Conservation (phyloP, 92 coral and sea anemone genomes). For the Epizoanthus fatuus region DNA sequence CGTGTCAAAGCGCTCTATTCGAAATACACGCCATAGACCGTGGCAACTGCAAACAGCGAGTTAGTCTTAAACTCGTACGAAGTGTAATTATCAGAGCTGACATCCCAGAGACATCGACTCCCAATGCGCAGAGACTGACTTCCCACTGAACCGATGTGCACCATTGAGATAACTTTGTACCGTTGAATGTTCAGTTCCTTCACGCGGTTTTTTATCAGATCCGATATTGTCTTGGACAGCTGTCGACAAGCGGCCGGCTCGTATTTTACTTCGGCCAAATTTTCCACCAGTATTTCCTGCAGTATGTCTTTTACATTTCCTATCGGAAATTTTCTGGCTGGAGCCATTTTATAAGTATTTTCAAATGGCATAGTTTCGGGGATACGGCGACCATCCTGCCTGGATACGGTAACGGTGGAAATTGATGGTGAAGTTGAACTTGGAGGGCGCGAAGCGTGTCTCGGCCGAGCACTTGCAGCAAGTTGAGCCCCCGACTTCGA, state of each 20-base stretch:
- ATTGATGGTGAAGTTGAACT: conserved; percentile 59
- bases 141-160: conserved; percentile 94
- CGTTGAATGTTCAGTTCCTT: conserved; percentile 88
- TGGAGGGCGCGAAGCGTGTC: conserved; percentile 38
- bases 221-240: conserved; percentile 90
- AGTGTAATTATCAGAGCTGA: conserved; percentile 79
- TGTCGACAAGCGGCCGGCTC: conserved; percentile 91
- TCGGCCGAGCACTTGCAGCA: conserved; percentile 16
- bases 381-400: conserved; percentile 65
- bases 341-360: conserved; percentile 89
- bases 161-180: conserved; percentile 89
- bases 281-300: conserved; percentile 81
- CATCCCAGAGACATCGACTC: conserved; percentile 97
- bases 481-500: conserved; percentile 59
- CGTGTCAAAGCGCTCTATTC: conserved; percentile 60
- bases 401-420: conserved; percentile 62
- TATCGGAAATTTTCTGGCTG: conserved; percentile 84
- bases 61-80: conserved; percentile 88
- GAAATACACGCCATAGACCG: conserved; percentile 92
- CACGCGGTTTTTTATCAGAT: conserved; percentile 79
- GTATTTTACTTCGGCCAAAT: conserved; percentile 80
- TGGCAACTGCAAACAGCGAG: conserved; percentile 92
- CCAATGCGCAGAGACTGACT: conserved; percentile 91
- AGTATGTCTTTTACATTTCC: conserved; percentile 74
- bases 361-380: conserved; percentile 67